Evolutionary conservation across 2,113 vertebrate species (phyloP).

Genomic region (Chiloscyllium plagiosum): DNA sequence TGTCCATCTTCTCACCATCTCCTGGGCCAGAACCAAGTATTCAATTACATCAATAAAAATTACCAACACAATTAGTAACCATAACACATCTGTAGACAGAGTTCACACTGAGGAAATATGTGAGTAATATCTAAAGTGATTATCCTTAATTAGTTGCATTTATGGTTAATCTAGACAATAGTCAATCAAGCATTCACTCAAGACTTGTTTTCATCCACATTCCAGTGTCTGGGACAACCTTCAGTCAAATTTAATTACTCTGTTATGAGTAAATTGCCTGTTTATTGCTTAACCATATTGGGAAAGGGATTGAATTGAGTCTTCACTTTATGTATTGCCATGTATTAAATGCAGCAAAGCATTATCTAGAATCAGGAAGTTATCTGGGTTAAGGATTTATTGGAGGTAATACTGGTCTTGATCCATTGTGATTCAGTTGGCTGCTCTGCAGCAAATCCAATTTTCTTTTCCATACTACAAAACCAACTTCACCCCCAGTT

Average conservation of each 20-base stretch:
- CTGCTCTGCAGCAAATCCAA: neutral
- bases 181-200: neutral
- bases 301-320: neutral
- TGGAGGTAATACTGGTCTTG: neutral
- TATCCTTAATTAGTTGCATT: neutral
- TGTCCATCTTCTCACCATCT: neutral
- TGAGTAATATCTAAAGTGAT: neutral
- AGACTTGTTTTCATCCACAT: neutral
- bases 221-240: neutral
- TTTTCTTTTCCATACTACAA: neutral
- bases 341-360: neutral
- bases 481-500: neutral
- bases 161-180: neutral
- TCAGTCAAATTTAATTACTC: neutral
- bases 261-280: neutral
- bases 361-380: neutral
- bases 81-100: neutral
- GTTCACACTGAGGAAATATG: neutral
- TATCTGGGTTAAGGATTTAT: neutral
- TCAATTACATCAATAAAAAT: neutral
- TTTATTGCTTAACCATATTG: neutral
- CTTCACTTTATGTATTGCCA: neutral
- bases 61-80: neutral
- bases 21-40: neutral
- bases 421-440: neutral